Conservation (phyloP, 2,797 vertebrate genomes). For the Ceyx erithaca region DNA sequence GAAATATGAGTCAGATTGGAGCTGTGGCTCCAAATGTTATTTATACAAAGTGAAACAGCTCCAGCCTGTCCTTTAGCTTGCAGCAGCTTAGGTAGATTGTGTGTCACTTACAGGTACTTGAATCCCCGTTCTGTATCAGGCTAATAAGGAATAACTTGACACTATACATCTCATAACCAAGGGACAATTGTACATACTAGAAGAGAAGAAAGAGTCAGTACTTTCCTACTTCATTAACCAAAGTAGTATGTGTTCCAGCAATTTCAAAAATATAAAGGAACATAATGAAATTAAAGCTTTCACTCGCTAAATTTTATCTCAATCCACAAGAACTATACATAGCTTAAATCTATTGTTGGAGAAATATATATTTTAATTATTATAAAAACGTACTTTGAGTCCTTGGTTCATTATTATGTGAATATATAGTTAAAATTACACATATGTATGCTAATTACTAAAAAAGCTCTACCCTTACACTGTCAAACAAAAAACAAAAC, state of each 20-base stretch:
- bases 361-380: not conserved
- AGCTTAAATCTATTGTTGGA: not conserved
- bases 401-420: not conserved
- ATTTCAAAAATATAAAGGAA: not conserved
- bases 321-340: not conserved
- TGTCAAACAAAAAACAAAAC: not conserved
- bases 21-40: not conserved
- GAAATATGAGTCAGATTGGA: slow-evolving; percentile 25
- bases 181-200: not conserved
- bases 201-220: not conserved
- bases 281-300: not conserved
- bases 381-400: not conserved
- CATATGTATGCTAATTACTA: not conserved
- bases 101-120: not conserved
- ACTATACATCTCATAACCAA: not conserved
- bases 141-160: not conserved
- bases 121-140: not conserved
- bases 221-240: not conserved
- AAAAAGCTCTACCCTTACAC: not conserved
- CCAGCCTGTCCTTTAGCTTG: not conserved
- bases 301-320: not conserved
- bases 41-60: not conserved
- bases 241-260: not conserved
- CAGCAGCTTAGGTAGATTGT: not conserved
- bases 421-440: not conserved